Conservation (phyloP, 2,888 invertebrate genomes). For the Andrena camellia region DNA sequence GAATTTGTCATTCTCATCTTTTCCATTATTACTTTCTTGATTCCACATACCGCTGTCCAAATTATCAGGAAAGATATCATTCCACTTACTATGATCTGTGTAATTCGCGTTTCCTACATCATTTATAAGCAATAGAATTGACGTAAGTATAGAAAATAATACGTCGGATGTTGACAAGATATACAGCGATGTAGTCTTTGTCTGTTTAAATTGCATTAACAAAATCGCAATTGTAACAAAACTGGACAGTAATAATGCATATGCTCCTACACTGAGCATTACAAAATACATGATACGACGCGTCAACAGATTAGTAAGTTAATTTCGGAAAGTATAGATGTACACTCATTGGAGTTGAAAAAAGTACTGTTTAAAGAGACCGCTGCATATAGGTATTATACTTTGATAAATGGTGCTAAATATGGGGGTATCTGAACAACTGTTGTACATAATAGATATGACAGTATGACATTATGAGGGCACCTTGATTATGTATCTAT, state of each 20-base stretch:
- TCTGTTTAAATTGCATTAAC: constrained; percentile 67
- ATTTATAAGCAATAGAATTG: constrained; percentile 54
- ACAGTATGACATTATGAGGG: constrained; percentile 70
- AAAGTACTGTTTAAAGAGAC: constrained; percentile 44
- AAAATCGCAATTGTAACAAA: constrained; percentile 72
- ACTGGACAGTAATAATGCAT: constrained; percentile 73
- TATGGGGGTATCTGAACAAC: constrained; percentile 58
- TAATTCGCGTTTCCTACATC: constrained; percentile 33
- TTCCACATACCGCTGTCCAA: constrained; percentile 24
- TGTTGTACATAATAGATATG: constrained; percentile 54
- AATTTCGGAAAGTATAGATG: background rate
- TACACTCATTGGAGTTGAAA: constrained; percentile 15
- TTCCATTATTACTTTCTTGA: constrained; percentile 4
- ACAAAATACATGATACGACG: constrained; percentile 72
- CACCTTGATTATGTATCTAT: constrained; percentile 36
- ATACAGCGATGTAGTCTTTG: constrained; percentile 68
- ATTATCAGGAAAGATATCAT: constrained; percentile 9
- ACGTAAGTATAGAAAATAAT: constrained; percentile 69
- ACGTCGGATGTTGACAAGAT: constrained; percentile 77
- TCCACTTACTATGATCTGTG: constrained; percentile 12
- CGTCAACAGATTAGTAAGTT: background rate
- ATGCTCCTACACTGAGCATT: constrained; percentile 71
- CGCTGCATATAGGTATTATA: constrained; percentile 34
- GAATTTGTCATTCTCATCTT: constrained; percentile 24
- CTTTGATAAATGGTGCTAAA: constrained; percentile 17